Evolutionary conservation across 2,113 vertebrate genomes (phyloP).

Genomic region (Eclectus roratus): DNA sequence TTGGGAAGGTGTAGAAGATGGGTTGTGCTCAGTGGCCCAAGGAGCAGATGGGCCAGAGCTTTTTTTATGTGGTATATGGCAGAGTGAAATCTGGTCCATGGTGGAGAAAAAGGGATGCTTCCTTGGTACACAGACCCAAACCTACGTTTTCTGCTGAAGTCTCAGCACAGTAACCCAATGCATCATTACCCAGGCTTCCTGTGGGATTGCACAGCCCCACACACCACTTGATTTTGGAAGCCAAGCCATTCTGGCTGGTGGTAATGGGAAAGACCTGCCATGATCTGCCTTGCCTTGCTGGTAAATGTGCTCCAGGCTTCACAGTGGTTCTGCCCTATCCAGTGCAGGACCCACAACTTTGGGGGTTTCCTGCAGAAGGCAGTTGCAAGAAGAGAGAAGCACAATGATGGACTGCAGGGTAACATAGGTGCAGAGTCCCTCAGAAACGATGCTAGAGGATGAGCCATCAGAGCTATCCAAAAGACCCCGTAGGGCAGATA

Average conservation of each 20-base stretch:
- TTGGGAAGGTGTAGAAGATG: not conserved
- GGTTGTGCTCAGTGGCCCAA: not conserved
- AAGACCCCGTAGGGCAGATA: not conserved
- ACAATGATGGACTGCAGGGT: not conserved
- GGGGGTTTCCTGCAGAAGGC: not conserved
- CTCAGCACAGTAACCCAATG: accelerated
- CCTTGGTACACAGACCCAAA: not conserved
- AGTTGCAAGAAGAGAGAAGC: not conserved
- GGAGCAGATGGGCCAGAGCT: not conserved
- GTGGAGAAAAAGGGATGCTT: not conserved
- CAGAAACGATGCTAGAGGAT: not conserved
- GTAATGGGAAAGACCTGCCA: not conserved
- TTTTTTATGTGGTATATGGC: not conserved
- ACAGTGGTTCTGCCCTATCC: not conserved
- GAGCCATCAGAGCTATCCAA: not conserved
- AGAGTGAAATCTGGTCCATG: not conserved
- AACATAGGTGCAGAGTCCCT: not conserved
- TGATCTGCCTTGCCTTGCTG: not conserved
- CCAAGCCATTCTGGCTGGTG: not conserved
- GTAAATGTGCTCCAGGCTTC: not conserved
- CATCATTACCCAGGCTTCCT: not conserved
- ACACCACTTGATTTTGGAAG: not conserved
- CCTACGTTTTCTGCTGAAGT: not conserved
- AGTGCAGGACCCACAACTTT: not conserved
- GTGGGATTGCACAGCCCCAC: not conserved